These are phyloP conservation scores for Lucilia sericata DNA, from an alignment of 1,140 invertebrate genomes.

Conservation along the genomic window DNA sequence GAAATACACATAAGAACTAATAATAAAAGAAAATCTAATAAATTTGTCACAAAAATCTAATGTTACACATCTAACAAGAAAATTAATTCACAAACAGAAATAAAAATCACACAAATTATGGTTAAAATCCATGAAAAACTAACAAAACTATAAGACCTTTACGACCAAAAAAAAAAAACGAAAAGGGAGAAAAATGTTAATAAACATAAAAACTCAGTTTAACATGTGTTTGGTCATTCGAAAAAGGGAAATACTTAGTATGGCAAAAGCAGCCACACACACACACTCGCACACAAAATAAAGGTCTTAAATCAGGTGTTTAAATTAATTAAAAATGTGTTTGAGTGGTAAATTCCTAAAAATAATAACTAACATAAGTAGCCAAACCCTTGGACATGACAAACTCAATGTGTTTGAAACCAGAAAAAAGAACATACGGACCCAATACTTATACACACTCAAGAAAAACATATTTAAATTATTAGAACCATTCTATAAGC, in stretches of 20 bases:
- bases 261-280: too few species aligned
- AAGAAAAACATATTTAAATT: background rate
- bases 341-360: background rate
- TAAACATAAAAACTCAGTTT: constrained; percentile 5
- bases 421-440: background rate
- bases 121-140: constrained; percentile 26
- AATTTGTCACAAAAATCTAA: constrained; percentile 31
- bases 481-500: background rate
- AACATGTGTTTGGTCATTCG: background rate
- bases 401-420: background rate
- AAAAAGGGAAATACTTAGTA: background rate
- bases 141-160: background rate
- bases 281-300: background rate
- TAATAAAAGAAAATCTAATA: constrained; percentile 33
- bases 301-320: constrained; percentile 34
- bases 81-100: constrained; percentile 19
- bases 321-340: constrained; percentile 38
- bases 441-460: background rate
- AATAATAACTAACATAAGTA: background rate
- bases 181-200: background rate
- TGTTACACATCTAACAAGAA: constrained; percentile 26
- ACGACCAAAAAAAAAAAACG: background rate
- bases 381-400: background rate
- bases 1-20: background rate
- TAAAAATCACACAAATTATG: constrained; percentile 5